These are phyloP conservation scores for Bubo scandiacus DNA, from an alignment of 2,113 vertebrate species.

Conservation along the genomic window DNA sequence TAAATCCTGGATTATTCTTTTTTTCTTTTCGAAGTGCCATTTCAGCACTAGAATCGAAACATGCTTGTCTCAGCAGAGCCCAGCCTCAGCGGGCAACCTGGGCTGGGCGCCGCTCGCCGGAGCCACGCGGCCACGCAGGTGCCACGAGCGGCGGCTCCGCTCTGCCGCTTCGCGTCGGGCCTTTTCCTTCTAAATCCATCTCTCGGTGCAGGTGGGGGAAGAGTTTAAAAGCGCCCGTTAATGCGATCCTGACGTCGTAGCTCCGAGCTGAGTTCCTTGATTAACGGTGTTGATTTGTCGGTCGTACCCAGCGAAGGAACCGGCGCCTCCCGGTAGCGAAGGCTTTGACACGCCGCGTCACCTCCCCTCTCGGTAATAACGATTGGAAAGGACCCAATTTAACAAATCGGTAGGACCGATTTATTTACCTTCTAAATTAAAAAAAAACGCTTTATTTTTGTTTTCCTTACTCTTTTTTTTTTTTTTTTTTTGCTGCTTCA, in stretches of 20 bases:
- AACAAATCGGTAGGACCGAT: conserved; percentile 29
- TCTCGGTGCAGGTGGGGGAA: background rate
- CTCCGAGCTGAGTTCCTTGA: background rate
- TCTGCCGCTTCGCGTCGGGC: background rate
- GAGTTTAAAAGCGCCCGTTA: background rate
- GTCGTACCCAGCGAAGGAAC: background rate
- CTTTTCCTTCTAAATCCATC: background rate
- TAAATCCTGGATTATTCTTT: background rate
- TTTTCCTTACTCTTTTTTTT: conserved; percentile 44
- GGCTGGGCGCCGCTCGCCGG: background rate
- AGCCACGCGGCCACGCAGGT: background rate
- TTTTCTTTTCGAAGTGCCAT: background rate
- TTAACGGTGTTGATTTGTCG: background rate
- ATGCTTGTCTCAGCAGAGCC: background rate
- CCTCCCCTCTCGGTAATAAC: background rate
- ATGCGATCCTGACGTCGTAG: background rate
- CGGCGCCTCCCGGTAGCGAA: background rate
- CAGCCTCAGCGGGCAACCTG: background rate
- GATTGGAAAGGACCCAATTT: conserved; percentile 4
- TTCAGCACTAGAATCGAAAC: background rate
- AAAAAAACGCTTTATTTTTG: conserved; percentile 48
- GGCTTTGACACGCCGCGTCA: background rate
- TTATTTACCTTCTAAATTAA: conserved; percentile 52
- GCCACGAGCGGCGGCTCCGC: background rate
- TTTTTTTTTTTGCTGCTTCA: conserved; percentile 31